These are phyloP conservation scores for Moxostoma hubbsi DNA, from an alignment of 2,797 vertebrate genomes.

Conservation along the genomic window DNA sequence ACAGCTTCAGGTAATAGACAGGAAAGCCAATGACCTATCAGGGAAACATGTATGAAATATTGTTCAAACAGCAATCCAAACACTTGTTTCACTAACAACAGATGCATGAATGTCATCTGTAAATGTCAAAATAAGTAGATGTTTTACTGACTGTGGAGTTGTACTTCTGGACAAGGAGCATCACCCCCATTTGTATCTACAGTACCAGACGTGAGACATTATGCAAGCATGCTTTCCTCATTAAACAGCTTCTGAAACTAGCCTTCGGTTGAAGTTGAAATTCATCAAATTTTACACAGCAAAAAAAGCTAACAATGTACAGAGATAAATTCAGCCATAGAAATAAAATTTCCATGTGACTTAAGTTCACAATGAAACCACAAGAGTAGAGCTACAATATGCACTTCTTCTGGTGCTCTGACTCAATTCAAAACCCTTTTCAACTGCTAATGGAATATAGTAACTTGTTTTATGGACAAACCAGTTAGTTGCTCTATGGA, in stretches of 20 bases:
- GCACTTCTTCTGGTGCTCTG: not conserved
- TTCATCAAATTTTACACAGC: not conserved
- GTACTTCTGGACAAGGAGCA: not conserved
- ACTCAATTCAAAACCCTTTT: not conserved
- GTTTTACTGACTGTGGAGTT: not conserved
- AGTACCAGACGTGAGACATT: not conserved
- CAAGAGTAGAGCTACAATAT: not conserved
- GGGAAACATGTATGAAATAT: constrained; percentile 7
- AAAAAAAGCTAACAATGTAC: not conserved
- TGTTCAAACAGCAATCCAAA: not conserved
- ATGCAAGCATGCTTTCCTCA: not conserved
- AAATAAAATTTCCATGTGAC: not conserved
- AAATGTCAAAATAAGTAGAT: not conserved
- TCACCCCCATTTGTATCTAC: not conserved
- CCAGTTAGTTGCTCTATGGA: not conserved
- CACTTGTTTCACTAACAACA: not conserved
- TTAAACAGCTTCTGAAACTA: constrained; percentile 3
- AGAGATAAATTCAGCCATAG: not conserved
- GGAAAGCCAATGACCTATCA: constrained; percentile 7
- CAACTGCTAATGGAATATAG: not conserved
- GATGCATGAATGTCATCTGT: not conserved
- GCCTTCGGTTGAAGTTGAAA: not conserved
- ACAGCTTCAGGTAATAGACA: constrained; percentile 29
- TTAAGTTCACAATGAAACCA: not conserved
- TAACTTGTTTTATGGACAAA: not conserved